Conservation (phyloP, 2,888 invertebrate species). For the Seira ritae region DNA sequence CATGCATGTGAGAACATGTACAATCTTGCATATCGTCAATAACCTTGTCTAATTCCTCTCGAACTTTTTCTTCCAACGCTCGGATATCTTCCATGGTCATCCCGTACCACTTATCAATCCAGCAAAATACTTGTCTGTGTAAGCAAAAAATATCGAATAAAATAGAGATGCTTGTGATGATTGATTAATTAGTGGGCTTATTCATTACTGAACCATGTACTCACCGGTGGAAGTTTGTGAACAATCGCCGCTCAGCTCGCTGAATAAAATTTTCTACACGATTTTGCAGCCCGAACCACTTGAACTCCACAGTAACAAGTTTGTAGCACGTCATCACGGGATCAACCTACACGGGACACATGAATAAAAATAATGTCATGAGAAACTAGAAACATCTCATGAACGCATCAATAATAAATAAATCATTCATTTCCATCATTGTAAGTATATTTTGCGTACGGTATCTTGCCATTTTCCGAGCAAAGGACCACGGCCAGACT, state of each 20-base stretch:
- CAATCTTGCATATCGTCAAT: slow-evolving; percentile 17
- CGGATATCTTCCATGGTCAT: slow-evolving; percentile 80
- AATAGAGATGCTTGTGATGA: not conserved
- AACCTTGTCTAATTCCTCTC: slow-evolving; percentile 76
- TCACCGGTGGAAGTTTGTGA: slow-evolving; percentile 80
- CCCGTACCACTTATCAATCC: slow-evolving; percentile 80
- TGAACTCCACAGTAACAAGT: slow-evolving; percentile 81
- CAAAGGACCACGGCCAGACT: slow-evolving; percentile 79
- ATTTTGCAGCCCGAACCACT: slow-evolving; percentile 81
- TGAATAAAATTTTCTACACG: slow-evolving; percentile 79
- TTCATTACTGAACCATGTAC: too few species aligned
- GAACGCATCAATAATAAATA: not conserved
- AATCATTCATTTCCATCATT: not conserved
- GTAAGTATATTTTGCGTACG: slow-evolving; percentile 46
- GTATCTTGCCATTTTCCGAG: slow-evolving; percentile 74
- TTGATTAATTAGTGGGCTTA: not conserved
- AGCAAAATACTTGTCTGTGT: slow-evolving; percentile 80
- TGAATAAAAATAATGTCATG: not conserved
- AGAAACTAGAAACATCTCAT: not conserved
- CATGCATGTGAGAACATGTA: too few species aligned
- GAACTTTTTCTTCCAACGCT: slow-evolving; percentile 78
- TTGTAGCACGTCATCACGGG: slow-evolving; percentile 83
- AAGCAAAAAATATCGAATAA: not conserved
- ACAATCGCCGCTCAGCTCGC: slow-evolving; percentile 79
- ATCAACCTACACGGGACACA: slow-evolving; percentile 70